These are phyloP conservation scores for Climacteris rufus DNA, from an alignment of 2,113 vertebrate genomes.

Conservation along the genomic window DNA sequence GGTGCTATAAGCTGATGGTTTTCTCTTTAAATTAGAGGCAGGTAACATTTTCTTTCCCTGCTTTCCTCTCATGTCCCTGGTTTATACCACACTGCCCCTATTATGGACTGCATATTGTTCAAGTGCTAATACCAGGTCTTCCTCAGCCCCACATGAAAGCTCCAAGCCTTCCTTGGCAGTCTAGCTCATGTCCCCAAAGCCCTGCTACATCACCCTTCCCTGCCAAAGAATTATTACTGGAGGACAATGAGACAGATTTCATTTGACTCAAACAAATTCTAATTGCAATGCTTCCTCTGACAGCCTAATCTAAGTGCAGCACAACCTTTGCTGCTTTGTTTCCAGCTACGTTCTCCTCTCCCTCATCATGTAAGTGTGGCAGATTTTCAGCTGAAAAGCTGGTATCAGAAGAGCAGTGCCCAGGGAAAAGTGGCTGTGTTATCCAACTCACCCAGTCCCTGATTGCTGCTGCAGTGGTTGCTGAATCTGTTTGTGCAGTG, in stretches of 20 bases:
- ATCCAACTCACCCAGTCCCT: not conserved
- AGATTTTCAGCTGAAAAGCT: not conserved
- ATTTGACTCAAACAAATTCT: not conserved
- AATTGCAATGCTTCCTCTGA: not conserved
- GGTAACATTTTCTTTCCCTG: not conserved
- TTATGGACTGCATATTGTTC: not conserved
- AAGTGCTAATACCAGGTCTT: not conserved
- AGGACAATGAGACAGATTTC: not conserved
- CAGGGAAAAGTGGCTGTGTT: not conserved
- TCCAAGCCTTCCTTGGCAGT: not conserved
- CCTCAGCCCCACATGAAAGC: not conserved
- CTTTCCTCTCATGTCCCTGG: not conserved
- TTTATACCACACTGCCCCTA: not conserved
- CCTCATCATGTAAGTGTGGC: not conserved
- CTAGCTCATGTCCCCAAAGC: not conserved
- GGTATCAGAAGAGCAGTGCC: not conserved
- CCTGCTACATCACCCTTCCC: not conserved
- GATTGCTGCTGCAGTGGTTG: not conserved
- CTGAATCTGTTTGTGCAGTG: not conserved
- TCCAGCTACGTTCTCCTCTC: not conserved
- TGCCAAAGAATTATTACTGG: not conserved
- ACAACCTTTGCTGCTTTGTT: not conserved
- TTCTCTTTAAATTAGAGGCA: not conserved
- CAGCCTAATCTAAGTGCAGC: not conserved
- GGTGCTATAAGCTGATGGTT: not conserved